Base-by-base conservation (phyloP, 2,888 invertebrate species). In the Platycheirus rosarum region DNA sequence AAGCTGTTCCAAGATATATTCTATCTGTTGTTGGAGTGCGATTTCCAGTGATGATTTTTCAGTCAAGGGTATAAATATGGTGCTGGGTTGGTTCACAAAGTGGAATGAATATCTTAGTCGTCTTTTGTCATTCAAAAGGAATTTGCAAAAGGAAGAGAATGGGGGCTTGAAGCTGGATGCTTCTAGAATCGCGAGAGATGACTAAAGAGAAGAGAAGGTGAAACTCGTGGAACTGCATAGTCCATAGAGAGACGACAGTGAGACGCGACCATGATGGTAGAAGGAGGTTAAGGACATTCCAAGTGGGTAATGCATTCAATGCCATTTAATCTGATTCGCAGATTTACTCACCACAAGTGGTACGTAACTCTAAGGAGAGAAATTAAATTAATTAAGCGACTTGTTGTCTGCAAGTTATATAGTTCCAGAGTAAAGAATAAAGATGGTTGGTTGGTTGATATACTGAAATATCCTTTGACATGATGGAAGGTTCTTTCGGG, bases 41-140 rank as follows among this genome's bases (percentile, higher is more conserved):
- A 44, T 75, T 35, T 32, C 51, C 68, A 51, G 40, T 77, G 60
- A 78, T 42, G 57, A 29, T 44, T 68, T 79, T 69, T 29, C 62
- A 75, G 68, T 75, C 75, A 79, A 79, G 79, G 68, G 55, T 79
- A 74, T 29, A 8, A 16, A 18, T 1, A 11, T 18, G 69, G 37
- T 16, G 42, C 2, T 44, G 16, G 16, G 9, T 18, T 48, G 35
- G 23, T 40, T 57, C 40, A 57, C 57, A 57, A 78, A 68, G 60
- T 68, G 48, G 32, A 57, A 69, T 68, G 69, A 55, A 79, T 53
- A 69, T 74, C 68, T 74, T 70, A 46, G 42, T 65, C 62, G 70
- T 62, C 76, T 69, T 76, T 80, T 76, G 80, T 80, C 76, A 80
- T 76, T 76, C 65, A 80, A 80, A 80, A 76, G 46, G 14, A 23